These are phyloP conservation scores for Dryocosmus kuriphilus DNA, from an alignment of 2,888 invertebrate species.

Conservation along the genomic window DNA sequence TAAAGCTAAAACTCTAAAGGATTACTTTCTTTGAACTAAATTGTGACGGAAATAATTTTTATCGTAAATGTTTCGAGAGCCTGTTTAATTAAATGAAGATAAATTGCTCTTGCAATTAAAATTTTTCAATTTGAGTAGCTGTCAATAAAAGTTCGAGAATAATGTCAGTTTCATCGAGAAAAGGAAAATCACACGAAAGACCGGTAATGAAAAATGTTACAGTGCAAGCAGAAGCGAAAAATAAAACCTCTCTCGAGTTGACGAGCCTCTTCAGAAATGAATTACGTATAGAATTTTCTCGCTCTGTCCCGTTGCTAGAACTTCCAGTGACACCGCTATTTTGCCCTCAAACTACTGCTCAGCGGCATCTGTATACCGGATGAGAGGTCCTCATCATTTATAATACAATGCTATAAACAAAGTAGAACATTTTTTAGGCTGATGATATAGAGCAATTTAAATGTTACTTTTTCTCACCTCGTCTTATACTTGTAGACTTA, in stretches of 20 bases:
- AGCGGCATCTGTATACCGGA: constrained; percentile 16
- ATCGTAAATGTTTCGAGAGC: background rate
- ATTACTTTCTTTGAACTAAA: background rate
- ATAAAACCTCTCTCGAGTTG: constrained; percentile 11
- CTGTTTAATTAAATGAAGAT: too few species aligned
- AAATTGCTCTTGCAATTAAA: background rate
- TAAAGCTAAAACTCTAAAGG: background rate
- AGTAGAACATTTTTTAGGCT: background rate
- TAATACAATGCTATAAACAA: background rate
- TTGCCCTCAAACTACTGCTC: constrained; percentile 17
- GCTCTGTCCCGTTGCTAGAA: constrained; percentile 8
- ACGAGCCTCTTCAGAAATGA: constrained; percentile 24
- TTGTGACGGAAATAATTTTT: background rate
- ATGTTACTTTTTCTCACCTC: too few species aligned
- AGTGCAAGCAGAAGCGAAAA: background rate
- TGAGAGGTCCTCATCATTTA: constrained; percentile 14
- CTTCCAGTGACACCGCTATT: too few species aligned
- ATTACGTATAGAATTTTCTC: constrained; percentile 20
- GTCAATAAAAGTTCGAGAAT: background rate
- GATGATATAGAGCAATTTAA: background rate
- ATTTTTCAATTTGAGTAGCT: background rate
- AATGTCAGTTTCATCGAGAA: background rate
- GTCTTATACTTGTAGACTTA: background rate
- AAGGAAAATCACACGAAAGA: background rate
- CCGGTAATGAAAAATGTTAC: background rate